Evolutionary conservation across 2,113 vertebrate species (phyloP).

Genomic region (Spilogale gracilis): DNA sequence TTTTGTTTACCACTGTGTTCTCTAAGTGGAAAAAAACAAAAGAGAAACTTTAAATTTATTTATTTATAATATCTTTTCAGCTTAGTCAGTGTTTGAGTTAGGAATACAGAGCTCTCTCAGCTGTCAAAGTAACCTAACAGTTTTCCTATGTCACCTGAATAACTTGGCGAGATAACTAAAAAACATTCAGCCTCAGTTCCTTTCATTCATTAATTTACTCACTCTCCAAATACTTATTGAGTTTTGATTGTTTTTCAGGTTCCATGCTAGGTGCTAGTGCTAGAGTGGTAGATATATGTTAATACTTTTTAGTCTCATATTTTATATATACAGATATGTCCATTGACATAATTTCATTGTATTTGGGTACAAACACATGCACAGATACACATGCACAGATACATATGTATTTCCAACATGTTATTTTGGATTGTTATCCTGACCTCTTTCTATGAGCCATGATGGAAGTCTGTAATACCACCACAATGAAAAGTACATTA

Average conservation of each 20-base stretch:
- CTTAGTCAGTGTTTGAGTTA: constrained; percentile 21
- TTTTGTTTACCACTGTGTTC: constrained; percentile 43
- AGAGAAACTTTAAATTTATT: constrained; percentile 60
- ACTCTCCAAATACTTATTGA: not conserved
- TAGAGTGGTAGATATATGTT: no score
- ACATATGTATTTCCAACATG: not conserved
- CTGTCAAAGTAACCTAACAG: not conserved
- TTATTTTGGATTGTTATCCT: not conserved
- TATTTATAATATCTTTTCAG: constrained; percentile 51
- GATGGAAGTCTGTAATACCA: not conserved
- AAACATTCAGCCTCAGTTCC: not conserved
- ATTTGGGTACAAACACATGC: not conserved
- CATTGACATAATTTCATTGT: not conserved
- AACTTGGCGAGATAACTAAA: not conserved
- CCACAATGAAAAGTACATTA: not conserved
- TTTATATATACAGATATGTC: not conserved
- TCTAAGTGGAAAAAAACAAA: not conserved
- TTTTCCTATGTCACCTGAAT: not conserved
- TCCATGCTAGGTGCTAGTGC: not conserved
- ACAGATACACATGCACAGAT: not conserved
- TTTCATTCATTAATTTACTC: not conserved
- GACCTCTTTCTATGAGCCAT: not conserved
- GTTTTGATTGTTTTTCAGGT: not conserved
- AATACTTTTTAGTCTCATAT: not conserved
- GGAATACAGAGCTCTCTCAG: not conserved